Evolutionary conservation across 2,113 vertebrate genomes (phyloP).

Genomic region (Caranx melampygus): DNA sequence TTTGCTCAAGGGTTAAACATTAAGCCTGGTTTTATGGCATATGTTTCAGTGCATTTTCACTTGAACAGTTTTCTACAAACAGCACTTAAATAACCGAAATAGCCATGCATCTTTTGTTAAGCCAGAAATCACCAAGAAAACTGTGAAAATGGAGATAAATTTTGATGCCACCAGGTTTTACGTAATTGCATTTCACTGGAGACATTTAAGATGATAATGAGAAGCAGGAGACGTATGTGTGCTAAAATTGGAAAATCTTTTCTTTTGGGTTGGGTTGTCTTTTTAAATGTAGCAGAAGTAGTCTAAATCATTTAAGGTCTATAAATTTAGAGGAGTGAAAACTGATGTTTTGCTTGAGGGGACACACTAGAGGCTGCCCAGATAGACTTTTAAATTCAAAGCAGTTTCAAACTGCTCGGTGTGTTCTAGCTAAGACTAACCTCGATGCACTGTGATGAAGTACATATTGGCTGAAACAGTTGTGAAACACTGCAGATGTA

Average conservation of each 20-base stretch:
- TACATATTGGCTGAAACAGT: neutral
- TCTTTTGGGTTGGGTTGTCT: too few species aligned
- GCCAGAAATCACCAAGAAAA: too few species aligned
- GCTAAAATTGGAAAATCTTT: too few species aligned
- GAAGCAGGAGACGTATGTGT: too few species aligned
- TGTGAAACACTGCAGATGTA: neutral
- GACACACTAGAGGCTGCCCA: neutral
- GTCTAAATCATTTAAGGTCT: too few species aligned
- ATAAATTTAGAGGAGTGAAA: too few species aligned
- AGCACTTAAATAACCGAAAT: conserved; percentile 19
- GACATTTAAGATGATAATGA: too few species aligned
- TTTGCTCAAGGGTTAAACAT: conserved; percentile 29
- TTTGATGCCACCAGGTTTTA: too few species aligned
- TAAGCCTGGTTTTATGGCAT: neutral
- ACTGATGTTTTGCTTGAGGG: neutral
- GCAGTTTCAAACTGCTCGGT: neutral
- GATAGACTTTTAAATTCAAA: neutral
- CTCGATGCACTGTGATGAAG: neutral
- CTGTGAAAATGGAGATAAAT: too few species aligned
- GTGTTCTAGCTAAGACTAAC: neutral
- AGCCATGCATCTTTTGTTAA: neutral
- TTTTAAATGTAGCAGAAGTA: too few species aligned
- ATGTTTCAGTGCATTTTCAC: neutral
- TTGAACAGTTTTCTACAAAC: conserved; percentile 4
- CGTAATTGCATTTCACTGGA: too few species aligned